phyloP scores from a whole-genome alignment of 2,797 vertebrate species.

The Toxotes lorentzi region DNA sequence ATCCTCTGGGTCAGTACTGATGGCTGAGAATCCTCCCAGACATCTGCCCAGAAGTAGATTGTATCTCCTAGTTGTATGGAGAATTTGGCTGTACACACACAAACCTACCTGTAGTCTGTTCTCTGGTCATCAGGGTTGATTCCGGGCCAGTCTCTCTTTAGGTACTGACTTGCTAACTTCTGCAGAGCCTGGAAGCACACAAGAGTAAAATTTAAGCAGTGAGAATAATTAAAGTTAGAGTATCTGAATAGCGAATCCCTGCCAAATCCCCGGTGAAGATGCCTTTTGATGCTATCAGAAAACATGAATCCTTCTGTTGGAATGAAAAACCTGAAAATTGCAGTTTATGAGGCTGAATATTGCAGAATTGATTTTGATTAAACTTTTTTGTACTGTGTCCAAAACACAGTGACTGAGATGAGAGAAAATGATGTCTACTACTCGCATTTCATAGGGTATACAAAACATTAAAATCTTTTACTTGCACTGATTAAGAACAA shows the following conservation, averaged over 20 bases:
- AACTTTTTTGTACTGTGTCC: background rate
- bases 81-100: background rate
- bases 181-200: conserved; percentile 91
- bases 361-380: background rate
- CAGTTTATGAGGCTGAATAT: background rate
- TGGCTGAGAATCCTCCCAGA: too few relatives aligned
- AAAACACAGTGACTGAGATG: background rate
- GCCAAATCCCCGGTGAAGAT: background rate
- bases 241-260: background rate
- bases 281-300: background rate
- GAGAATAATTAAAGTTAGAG: conserved; percentile 6
- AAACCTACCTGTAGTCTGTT: conserved; percentile 92
- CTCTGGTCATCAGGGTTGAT: conserved; percentile 92
- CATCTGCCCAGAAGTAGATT: background rate
- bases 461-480: background rate
- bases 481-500: background rate
- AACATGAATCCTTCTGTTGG: background rate
- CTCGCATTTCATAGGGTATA: background rate
- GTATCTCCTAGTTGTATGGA: background rate
- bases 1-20: too few relatives aligned
- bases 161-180: conserved; percentile 96
- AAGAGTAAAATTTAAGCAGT: conserved; percentile 17
- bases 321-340: conserved; percentile 3
- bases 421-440: background rate
- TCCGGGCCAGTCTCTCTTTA: conserved; percentile 98